Percentiles rank a stretch among this genome's conserved stretches.
Conservation (phyloP, 2,888 invertebrate species). For the Andrena camellia region DNA sequence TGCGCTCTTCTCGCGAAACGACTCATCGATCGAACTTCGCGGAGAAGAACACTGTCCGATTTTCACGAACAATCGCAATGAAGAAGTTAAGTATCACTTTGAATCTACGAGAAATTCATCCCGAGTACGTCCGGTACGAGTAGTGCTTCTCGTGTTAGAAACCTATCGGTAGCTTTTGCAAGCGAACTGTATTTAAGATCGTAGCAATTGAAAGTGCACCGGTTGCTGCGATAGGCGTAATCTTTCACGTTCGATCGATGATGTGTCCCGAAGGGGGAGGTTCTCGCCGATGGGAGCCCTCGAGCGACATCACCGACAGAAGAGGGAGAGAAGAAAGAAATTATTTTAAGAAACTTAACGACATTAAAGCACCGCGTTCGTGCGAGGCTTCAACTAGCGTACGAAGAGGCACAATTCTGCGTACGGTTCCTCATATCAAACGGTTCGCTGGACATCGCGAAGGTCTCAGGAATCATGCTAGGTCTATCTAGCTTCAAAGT, state of each 20-base stretch:
- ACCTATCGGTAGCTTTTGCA: conserved; percentile 29
- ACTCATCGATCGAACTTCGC: conserved; percentile 30
- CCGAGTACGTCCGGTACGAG: not conserved
- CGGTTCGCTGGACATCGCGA: conserved; percentile 54
- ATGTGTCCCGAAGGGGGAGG: not conserved
- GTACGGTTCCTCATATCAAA: conserved; percentile 79
- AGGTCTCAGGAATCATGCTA: conserved; percentile 64
- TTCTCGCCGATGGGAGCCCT: conserved; percentile 47
- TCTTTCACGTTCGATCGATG: conserved; percentile 37
- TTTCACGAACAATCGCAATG: conserved; percentile 8
- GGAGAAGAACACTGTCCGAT: not conserved
- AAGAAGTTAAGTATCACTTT: conserved; percentile 4
- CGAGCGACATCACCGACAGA: conserved; percentile 58
- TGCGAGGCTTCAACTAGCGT: conserved; percentile 73
- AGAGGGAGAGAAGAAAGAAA: conserved; percentile 42
- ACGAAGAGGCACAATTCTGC: conserved; percentile 59
- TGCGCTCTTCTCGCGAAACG: conserved; percentile 26
- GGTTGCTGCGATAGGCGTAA: not conserved
- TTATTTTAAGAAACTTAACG: conserved; percentile 71
- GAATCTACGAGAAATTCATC: not conserved
- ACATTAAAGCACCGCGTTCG: conserved; percentile 70
- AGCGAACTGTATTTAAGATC: conserved; percentile 9
- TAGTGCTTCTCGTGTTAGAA: conserved; percentile 5
- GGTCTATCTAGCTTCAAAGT: conserved; percentile 57
- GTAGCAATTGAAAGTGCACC: conserved; percentile 35